These are phyloP conservation scores for Malacoctenus gilli DNA, from an alignment of 2,797 vertebrate species.

Conservation along the genomic window DNA sequence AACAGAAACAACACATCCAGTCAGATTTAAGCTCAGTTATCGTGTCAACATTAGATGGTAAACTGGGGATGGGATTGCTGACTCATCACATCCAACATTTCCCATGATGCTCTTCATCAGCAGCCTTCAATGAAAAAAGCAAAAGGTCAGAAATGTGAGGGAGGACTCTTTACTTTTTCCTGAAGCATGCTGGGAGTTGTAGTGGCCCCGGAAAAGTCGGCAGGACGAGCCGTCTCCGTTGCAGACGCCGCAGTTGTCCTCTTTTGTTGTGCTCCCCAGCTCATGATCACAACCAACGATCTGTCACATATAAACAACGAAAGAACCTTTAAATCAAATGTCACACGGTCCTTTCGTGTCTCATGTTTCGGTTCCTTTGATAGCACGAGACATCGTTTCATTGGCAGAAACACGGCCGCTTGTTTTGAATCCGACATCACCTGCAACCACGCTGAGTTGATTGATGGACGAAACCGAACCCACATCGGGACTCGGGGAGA, in stretches of 20 bases:
- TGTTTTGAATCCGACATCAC: conserved; percentile 40
- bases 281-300: conserved; percentile 96
- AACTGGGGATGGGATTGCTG: too few species aligned
- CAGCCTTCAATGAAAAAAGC: too few species aligned
- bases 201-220: conserved; percentile 93
- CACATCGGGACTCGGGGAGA: conserved; percentile 45
- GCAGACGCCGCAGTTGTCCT: conserved; percentile 97
- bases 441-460: conserved; percentile 43
- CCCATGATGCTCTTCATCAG: too few species aligned
- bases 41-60: too few species aligned
- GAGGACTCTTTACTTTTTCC: conserved; percentile 86
- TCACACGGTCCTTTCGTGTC: too few species aligned
- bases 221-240: conserved; percentile 95
- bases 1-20: conserved; percentile 5
- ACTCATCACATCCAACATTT: too few species aligned
- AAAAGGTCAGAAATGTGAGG: not conserved
- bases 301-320: conserved; percentile 67
- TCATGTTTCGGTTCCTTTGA: conserved; percentile 16
- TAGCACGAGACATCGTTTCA: conserved; percentile 23
- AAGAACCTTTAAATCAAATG: too few species aligned
- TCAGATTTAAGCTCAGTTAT: too few species aligned
- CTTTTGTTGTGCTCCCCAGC: conserved; percentile 92
- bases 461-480: conserved; percentile 62
- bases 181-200: conserved; percentile 91
- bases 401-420: conserved; percentile 19